Evolutionary conservation across 2,888 invertebrate genomes (phyloP).

Genomic region (Orthonevra nobilis): DNA sequence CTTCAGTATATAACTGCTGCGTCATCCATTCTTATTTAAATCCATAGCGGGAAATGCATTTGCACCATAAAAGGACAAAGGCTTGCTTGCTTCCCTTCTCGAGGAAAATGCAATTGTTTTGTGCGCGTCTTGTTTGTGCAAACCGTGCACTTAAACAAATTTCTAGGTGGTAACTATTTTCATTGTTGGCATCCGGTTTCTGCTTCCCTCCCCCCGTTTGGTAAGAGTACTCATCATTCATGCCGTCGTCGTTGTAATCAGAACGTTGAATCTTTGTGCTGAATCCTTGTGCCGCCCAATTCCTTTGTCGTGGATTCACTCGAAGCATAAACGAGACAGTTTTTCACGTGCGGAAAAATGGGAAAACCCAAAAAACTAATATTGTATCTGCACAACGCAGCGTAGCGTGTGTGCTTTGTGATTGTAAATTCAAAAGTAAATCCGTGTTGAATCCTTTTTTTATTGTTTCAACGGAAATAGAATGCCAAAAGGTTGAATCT

Average conservation of each 20-base stretch:
- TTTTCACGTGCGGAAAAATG: constrained; percentile 48
- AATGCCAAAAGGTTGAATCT: neutral
- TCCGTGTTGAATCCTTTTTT: constrained; percentile 57
- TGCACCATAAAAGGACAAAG: constrained; percentile 44
- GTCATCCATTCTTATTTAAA: constrained; percentile 55
- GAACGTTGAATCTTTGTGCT: neutral
- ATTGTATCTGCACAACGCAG: constrained; percentile 45
- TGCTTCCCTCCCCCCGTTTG: constrained; percentile 34
- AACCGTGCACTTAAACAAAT: constrained; percentile 43
- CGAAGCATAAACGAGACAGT: constrained; percentile 3
- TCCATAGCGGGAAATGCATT: constrained; percentile 38
- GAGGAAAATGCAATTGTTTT: constrained; percentile 46
- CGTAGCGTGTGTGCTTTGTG: constrained; percentile 58
- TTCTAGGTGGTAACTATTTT: constrained; percentile 60
- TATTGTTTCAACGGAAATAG: constrained; percentile 45
- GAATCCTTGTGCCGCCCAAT: constrained; percentile 13
- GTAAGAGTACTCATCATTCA: neutral
- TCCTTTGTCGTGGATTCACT: constrained; percentile 36
- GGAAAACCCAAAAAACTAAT: constrained; percentile 26
- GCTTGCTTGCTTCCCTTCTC: neutral
- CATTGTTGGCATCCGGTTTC: constrained; percentile 62
- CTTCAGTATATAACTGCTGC: no score
- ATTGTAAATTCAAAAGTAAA: constrained; percentile 56
- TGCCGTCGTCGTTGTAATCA: constrained; percentile 23
- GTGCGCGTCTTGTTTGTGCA: constrained; percentile 35